Evolutionary conservation across 2,797 vertebrate species (phyloP), one percentile per base, ranked within the genome.

Genomic region (Denticeps clupeoides): DNA sequence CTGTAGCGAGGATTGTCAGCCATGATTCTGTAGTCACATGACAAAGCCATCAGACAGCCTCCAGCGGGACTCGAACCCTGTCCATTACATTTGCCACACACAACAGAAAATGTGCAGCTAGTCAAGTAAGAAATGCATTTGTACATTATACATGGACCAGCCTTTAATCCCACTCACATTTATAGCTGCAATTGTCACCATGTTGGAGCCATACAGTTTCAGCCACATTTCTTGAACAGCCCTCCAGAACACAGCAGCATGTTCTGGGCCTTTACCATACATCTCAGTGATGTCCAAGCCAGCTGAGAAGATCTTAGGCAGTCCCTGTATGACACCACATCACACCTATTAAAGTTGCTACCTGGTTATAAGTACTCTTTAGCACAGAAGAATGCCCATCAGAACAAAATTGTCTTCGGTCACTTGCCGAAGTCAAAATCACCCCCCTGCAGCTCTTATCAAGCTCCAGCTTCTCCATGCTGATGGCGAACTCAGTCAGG

Each of bases 171-270:
- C 23, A 83, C 88, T 0, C 82, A 89, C 93, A 0, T 88, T 97
- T 62, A 99, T 51, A 0, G 86, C 91, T 0, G 90, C 85, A 0
- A 97, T 59, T 1, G 82, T 79, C 64, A 86, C 77, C 87, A 93
- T 74, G 64, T 56, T 82, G 75, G 84, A 96, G 32, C 78, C 16
- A 0, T 93, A 99, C 2, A 92, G 27, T 12, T 81, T 85, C 11
- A 97, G 75, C 93, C 93, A 99, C 47, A 88, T 43, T 68, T 95
- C 89, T 77, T 99, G 94, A 32, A 96, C 75, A 0, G 87, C 81
- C 62, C 68, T 91, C 93, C 93, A 97, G 75, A 87, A 97, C 70
- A 85, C 88, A 0, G 56, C 55, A 0, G 79, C 91, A 67, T 79
- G 83, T 27, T 89, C 91, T 0, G 70, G 52, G 50, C 70, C 89